These are phyloP conservation scores for Neostethus bicornis DNA, from an alignment of 2,797 vertebrate species.

Conservation along the genomic window DNA sequence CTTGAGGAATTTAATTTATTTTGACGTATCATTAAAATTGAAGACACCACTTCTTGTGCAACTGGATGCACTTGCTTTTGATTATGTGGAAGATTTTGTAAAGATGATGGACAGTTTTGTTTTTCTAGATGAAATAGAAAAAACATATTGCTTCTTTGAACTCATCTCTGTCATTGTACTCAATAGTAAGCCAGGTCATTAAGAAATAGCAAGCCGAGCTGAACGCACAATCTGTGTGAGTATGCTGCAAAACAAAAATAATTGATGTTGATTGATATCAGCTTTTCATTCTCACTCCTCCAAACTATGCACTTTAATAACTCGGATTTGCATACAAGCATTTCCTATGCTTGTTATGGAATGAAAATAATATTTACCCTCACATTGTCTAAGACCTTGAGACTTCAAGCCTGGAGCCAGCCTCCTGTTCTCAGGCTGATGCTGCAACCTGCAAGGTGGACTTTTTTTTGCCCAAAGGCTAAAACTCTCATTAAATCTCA, in stretches of 20 bases:
- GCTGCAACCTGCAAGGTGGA: slow-evolving; percentile 21
- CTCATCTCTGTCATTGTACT: slow-evolving; percentile 45
- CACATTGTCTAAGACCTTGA: slow-evolving; percentile 34
- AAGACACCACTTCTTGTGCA: neutral
- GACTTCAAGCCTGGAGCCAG: slow-evolving; percentile 41
- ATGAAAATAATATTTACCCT: slow-evolving; percentile 24
- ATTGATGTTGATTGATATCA: slow-evolving; percentile 64
- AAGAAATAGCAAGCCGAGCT: slow-evolving; percentile 65
- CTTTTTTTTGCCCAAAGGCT: slow-evolving; percentile 51
- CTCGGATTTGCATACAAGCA: slow-evolving; percentile 33
- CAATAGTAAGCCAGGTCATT: slow-evolving; percentile 59
- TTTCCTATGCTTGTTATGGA: slow-evolving; percentile 32
- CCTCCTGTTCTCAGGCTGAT: slow-evolving; percentile 36
- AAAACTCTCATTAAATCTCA: slow-evolving; percentile 36
- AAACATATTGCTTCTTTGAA: slow-evolving; percentile 47
- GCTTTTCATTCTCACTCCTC: slow-evolving; percentile 31
- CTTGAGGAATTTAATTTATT: slow-evolving; percentile 26
- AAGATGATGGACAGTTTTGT: slow-evolving; percentile 7
- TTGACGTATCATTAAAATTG: slow-evolving; percentile 19
- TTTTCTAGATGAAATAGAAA: neutral
- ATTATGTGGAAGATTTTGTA: slow-evolving; percentile 26
- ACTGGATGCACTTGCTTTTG: slow-evolving; percentile 35
- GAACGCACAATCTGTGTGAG: slow-evolving; percentile 31
- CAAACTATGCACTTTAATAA: slow-evolving; percentile 51
- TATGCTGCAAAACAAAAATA: slow-evolving; percentile 61